phyloP scores from a whole-genome alignment of 2,797 vertebrate species.

The Streptopelia turtur region DNA sequence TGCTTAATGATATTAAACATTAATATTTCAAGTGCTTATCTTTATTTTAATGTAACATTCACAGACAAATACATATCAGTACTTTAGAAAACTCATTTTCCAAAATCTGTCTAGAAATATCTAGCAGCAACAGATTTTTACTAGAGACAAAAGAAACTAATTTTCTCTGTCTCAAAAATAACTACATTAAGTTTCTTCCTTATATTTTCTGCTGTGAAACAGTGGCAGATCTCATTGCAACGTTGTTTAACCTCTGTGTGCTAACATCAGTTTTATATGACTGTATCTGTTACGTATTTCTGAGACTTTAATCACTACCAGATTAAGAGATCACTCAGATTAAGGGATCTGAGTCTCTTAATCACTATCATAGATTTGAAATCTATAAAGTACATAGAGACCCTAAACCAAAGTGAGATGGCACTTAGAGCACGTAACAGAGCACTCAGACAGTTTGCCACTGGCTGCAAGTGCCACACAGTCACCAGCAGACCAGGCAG shows the following conservation, averaged over 20 bases:
- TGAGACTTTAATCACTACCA: neutral
- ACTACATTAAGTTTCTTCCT: neutral
- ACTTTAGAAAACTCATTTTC: neutral
- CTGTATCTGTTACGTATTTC: neutral
- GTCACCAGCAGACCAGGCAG: neutral
- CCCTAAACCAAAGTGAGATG: neutral
- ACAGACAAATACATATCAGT: neutral
- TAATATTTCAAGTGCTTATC: neutral
- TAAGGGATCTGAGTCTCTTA: neutral
- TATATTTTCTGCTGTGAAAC: neutral
- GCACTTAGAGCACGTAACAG: neutral
- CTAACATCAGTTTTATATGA: neutral
- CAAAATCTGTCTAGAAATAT: neutral
- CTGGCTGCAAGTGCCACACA: neutral
- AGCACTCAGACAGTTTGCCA: neutral
- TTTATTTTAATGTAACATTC: neutral
- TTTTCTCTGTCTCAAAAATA: neutral
- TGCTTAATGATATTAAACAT: neutral
- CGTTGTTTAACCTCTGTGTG: neutral
- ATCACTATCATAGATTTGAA: neutral
- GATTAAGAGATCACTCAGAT: neutral
- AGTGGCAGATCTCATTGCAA: neutral
- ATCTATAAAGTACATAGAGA: neutral
- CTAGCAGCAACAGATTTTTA: neutral
- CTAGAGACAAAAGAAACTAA: neutral